These are phyloP conservation scores for Zapornia atra DNA, from an alignment of 2,113 vertebrate genomes.

Conservation along the genomic window DNA sequence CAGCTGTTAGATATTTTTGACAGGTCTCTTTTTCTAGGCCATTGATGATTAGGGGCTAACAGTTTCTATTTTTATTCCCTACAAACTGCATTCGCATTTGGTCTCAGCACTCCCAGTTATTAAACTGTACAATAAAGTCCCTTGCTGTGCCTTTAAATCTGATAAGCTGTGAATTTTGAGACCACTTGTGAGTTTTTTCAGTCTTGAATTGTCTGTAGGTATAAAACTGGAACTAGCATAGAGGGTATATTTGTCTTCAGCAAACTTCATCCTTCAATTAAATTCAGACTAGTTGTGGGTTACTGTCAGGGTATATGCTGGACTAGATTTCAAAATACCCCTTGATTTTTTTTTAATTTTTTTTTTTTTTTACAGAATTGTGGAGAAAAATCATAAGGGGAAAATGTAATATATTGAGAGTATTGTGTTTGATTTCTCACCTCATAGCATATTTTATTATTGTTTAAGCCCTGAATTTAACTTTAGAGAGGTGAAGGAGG, in stretches of 20 bases:
- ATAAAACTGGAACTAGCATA: background rate
- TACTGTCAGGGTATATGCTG: background rate
- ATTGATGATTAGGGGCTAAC: background rate
- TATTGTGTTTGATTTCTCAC: background rate
- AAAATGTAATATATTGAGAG: background rate
- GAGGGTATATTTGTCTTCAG: background rate
- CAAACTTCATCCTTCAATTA: background rate
- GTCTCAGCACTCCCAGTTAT: background rate
- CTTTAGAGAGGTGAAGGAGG: background rate
- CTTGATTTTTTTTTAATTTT: background rate
- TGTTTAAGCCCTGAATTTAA: background rate
- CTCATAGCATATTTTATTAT: background rate
- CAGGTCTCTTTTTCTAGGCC: background rate
- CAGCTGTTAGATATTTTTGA: background rate
- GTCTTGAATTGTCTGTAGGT: background rate
- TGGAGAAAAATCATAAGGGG: background rate
- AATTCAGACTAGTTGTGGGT: background rate
- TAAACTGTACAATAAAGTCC: background rate
- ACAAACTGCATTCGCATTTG: background rate
- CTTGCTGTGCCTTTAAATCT: background rate
- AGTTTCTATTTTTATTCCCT: background rate
- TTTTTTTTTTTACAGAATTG: background rate
- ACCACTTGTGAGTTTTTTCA: background rate
- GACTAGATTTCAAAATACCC: background rate
- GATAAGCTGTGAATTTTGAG: background rate